phyloP scores from a whole-genome alignment of 2,797 vertebrate species.

The Ctenosaura bakeri region DNA sequence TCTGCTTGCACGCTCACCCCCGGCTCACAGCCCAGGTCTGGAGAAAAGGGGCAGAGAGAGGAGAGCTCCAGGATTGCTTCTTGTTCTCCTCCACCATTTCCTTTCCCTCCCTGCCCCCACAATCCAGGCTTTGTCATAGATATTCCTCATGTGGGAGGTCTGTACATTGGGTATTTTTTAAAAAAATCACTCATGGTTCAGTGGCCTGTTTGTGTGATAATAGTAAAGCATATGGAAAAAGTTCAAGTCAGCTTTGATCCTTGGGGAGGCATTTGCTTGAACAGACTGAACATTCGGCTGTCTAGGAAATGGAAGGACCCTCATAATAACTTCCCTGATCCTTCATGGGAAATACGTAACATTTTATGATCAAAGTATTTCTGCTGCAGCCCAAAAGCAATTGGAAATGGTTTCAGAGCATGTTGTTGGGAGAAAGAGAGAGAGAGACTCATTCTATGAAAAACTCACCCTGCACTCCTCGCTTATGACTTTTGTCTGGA shows the following conservation, averaged over 20 bases:
- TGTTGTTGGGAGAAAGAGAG: too few relatives aligned
- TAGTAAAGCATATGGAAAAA: slow-evolving; percentile 18
- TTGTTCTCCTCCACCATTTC: not conserved
- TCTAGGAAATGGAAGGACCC: not conserved
- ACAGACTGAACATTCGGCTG: not conserved
- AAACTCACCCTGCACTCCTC: not conserved
- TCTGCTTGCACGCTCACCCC: not conserved
- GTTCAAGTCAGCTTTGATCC: slow-evolving; percentile 22
- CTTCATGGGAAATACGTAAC: slow-evolving; percentile 23
- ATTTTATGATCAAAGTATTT: slow-evolving; percentile 24
- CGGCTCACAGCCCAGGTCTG: not conserved
- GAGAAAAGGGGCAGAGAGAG: not conserved
- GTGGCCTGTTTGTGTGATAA: rapidly evolving
- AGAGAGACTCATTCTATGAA: not conserved
- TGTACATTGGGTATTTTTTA: not conserved
- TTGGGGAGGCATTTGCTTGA: rapidly evolving
- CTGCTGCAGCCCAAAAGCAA: not conserved
- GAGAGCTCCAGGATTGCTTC: not conserved
- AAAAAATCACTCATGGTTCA: not conserved
- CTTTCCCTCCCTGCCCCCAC: not conserved
- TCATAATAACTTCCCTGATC: slow-evolving; percentile 10
- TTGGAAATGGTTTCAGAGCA: not conserved
- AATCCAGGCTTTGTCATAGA: rapidly evolving
- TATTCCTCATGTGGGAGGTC: slow-evolving; percentile 39
- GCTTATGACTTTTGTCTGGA: not conserved